phyloP scores from a whole-genome alignment of 2,113 vertebrate species.

The Spheniscus mendiculus region DNA sequence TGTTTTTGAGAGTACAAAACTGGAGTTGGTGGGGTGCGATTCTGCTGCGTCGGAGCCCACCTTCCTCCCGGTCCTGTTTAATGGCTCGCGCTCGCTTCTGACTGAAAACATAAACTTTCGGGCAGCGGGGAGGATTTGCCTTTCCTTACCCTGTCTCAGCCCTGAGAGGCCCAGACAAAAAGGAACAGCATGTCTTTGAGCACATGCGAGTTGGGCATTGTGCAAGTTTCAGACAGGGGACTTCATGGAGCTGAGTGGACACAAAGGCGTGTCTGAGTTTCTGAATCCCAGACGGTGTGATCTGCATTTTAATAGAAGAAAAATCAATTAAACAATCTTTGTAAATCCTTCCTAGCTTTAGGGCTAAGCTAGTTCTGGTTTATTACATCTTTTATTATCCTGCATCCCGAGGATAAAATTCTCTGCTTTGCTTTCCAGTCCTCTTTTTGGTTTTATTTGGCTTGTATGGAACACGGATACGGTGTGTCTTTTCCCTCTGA shows the following conservation, averaged over 20 bases:
- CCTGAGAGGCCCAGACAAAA: conserved; percentile 73
- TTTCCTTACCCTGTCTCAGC: conserved; percentile 2
- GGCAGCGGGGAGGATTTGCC: conserved; percentile 35
- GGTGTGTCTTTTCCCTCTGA: background rate
- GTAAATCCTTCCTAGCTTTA: conserved; percentile 43
- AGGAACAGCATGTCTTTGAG: conserved; percentile 72
- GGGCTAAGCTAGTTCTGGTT: conserved; percentile 8
- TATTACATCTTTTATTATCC: conserved; percentile 19
- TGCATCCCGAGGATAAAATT: background rate
- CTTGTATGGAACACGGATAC: rapidly evolving
- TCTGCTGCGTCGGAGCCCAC: background rate
- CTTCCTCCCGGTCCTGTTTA: background rate
- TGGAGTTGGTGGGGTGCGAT: background rate
- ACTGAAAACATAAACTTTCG: background rate
- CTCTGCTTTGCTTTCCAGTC: background rate
- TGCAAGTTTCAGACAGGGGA: conserved; percentile 72
- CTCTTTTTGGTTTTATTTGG: background rate
- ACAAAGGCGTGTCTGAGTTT: conserved; percentile 80
- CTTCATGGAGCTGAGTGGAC: conserved; percentile 72
- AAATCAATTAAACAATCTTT: conserved; percentile 83
- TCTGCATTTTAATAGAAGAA: conserved; percentile 80
- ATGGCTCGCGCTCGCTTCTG: background rate
- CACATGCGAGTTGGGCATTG: conserved; percentile 69
- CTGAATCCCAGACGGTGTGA: conserved; percentile 72
- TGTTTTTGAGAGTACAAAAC: background rate